Evolutionary conservation across 2,113 vertebrate genomes (phyloP).

Genomic region (Anser cygnoides): DNA sequence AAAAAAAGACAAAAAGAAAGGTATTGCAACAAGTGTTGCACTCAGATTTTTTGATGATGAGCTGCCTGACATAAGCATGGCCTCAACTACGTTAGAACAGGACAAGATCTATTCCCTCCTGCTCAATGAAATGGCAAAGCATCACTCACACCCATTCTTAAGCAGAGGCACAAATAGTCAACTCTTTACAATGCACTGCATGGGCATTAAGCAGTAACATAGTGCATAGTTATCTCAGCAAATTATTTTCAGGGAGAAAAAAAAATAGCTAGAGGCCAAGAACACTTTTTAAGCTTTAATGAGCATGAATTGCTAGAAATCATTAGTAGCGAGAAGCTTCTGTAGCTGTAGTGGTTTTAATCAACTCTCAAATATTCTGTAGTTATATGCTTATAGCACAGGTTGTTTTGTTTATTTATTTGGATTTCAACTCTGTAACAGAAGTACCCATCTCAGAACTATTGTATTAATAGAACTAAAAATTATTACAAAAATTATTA

Average conservation of each 20-base stretch:
- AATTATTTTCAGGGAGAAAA: not conserved
- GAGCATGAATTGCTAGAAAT: slow-evolving; percentile 32
- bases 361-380: slow-evolving; percentile 39
- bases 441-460: not conserved
- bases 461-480: not conserved
- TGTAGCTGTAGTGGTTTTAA: slow-evolving; percentile 14
- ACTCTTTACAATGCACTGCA: not conserved
- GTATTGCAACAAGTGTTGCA: not conserved
- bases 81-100: rapidly evolving
- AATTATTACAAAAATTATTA: not conserved
- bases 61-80: not conserved
- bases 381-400: slow-evolving; percentile 8
- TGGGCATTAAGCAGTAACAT: not conserved
- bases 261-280: not conserved
- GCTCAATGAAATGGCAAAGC: not conserved
- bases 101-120: not conserved
- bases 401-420: slow-evolving; percentile 31
- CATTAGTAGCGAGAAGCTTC: slow-evolving; percentile 20
- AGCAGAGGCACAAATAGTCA: not conserved
- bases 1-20: not conserved
- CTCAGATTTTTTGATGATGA: rapidly evolving
- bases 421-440: slow-evolving; percentile 5
- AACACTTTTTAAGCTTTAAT: slow-evolving; percentile 50
- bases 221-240: not conserved
- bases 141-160: not conserved